phyloP scores from a whole-genome alignment of 1,140 invertebrate species.

The Capitella teleta region DNA sequence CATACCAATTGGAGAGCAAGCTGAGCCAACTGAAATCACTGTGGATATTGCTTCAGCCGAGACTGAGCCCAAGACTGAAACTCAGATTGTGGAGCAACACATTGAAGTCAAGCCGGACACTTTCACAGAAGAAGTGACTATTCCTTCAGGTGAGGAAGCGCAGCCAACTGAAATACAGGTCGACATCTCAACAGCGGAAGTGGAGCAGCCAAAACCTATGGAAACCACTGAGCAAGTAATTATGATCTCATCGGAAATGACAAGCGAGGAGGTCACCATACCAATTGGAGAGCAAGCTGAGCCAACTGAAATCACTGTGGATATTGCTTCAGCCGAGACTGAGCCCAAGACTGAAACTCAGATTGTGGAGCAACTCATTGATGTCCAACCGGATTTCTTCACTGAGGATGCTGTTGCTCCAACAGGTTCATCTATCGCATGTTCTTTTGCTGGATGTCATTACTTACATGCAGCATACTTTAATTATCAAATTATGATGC shows the following conservation, averaged over 20 bases:
- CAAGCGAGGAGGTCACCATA: not conserved
- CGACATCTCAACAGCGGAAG: conserved; percentile 3
- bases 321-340: not conserved
- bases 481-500: too few relatives aligned
- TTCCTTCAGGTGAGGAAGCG: not conserved
- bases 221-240: not conserved
- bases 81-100: not conserved
- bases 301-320: not conserved
- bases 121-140: not conserved
- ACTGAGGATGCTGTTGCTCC: conserved; percentile 2
- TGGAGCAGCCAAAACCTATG: not conserved
- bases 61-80: not conserved
- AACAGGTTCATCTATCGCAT: too few relatives aligned
- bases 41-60: conserved; percentile 1
- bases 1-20: not conserved
- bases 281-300: conserved; percentile 3
- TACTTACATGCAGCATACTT: too few relatives aligned
- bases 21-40: not conserved
- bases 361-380: not conserved
- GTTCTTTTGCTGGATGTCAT: too few relatives aligned
- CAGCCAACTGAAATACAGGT: conserved; percentile 1
- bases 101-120: conserved; percentile 2
- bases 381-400: not conserved
- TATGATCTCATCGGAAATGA: not conserved
- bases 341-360: not conserved